Conservation (phyloP, 2,113 vertebrate genomes). For the Lampris megalopsis region DNA sequence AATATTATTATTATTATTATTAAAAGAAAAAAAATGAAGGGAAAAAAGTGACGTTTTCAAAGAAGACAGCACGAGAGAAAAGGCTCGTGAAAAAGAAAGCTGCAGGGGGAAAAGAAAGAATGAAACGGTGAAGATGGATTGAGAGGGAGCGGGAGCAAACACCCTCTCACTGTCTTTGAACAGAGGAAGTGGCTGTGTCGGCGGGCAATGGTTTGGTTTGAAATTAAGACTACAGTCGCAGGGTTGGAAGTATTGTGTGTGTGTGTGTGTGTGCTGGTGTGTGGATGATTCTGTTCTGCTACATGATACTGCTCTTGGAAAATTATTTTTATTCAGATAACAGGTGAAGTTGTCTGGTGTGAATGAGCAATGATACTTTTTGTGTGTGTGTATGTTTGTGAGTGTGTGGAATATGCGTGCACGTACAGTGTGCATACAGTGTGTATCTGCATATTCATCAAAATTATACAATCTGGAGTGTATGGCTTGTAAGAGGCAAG, state of each 20-base stretch:
- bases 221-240: conserved; percentile 54
- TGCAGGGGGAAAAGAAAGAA: conserved; percentile 7
- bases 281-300: background rate
- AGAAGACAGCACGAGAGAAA: no score
- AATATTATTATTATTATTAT: no score
- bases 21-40: no score
- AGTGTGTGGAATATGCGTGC: background rate
- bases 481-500: background rate
- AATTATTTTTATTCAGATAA: background rate
- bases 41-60: no score
- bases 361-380: no score
- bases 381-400: background rate
- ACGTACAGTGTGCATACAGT: background rate
- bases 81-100: no score
- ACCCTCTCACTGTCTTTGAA: conserved; percentile 31
- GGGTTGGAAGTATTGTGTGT: conserved; percentile 11
- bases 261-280: background rate
- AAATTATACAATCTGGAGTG: no score
- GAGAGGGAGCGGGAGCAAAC: conserved; percentile 28
- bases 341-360: no score
- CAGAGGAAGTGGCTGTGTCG: conserved; percentile 45
- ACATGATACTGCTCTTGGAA: background rate
- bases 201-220: conserved; percentile 39
- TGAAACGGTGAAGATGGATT: conserved; percentile 45
- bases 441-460: background rate